Percentiles rank a stretch among this genome's conserved stretches.
Evolutionary conservation across 2,113 vertebrate species (phyloP).

Genomic region (Apus apus): DNA sequence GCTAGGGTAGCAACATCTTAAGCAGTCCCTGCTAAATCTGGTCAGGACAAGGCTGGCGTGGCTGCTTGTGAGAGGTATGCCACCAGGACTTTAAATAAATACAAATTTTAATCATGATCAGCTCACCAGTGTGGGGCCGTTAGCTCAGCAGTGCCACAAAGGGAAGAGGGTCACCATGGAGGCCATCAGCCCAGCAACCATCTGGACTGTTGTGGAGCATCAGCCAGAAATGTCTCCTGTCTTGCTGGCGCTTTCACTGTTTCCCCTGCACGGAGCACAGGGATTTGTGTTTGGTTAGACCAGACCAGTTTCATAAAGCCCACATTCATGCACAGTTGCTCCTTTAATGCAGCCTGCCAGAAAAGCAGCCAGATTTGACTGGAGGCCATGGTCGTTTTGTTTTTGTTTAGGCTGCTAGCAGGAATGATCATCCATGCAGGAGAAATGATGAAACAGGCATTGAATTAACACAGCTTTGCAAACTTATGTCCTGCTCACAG

Average conservation of each 20-base stretch:
- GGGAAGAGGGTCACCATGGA: accelerated
- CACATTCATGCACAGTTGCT: background rate
- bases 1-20: accelerated
- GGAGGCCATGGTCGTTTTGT: background rate
- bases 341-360: background rate
- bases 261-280: background rate
- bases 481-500: accelerated
- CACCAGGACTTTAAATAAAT: background rate
- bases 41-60: background rate
- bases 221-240: background rate
- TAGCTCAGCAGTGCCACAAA: too few relatives aligned
- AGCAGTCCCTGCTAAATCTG: too few relatives aligned
- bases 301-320: background rate
- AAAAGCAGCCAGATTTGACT: background rate
- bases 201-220: accelerated
- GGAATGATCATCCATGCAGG: background rate
- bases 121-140: accelerated
- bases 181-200: background rate
- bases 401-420: background rate
- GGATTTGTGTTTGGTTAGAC: background rate
- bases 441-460: background rate
- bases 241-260: accelerated
- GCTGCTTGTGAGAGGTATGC: background rate
- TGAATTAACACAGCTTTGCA: background rate
- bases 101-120: background rate